Evolutionary conservation across 2,797 vertebrate species (phyloP).

Genomic region (Stomatorhinus walkeri): DNA sequence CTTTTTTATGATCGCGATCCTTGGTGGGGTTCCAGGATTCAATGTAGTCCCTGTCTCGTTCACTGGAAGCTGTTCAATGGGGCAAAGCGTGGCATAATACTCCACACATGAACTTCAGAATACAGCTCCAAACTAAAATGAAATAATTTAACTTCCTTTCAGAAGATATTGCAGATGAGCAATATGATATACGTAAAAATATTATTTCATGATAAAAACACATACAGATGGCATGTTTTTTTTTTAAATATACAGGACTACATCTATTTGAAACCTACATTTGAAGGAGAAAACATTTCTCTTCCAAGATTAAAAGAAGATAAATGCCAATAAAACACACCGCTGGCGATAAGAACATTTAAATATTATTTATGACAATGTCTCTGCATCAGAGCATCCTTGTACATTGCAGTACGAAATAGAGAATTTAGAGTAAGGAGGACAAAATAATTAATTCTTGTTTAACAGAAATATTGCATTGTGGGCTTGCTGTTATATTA

Average conservation of each 20-base stretch:
- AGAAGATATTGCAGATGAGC: background rate
- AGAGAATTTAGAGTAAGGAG: background rate
- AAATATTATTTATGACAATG: background rate
- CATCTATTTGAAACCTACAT: background rate
- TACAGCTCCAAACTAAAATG: background rate
- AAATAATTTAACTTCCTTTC: background rate
- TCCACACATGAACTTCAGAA: background rate
- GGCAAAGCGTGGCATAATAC: background rate
- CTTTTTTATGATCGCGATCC: background rate
- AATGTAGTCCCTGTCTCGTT: background rate
- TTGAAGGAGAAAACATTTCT: background rate
- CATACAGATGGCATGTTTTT: background rate
- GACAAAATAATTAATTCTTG: slow-evolving; percentile 28
- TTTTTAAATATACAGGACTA: background rate
- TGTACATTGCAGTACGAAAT: background rate
- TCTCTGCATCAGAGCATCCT: background rate
- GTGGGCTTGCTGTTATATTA: background rate
- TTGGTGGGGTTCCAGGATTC: background rate
- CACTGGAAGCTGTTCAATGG: background rate
- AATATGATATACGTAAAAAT: background rate
- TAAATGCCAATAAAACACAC: background rate
- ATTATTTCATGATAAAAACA: background rate
- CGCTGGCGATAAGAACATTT: background rate
- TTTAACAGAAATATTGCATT: slow-evolving; percentile 44
- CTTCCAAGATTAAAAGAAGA: background rate